Conservation (phyloP, 2,113 vertebrate genomes). For the Prochilodus magdalenae region DNA sequence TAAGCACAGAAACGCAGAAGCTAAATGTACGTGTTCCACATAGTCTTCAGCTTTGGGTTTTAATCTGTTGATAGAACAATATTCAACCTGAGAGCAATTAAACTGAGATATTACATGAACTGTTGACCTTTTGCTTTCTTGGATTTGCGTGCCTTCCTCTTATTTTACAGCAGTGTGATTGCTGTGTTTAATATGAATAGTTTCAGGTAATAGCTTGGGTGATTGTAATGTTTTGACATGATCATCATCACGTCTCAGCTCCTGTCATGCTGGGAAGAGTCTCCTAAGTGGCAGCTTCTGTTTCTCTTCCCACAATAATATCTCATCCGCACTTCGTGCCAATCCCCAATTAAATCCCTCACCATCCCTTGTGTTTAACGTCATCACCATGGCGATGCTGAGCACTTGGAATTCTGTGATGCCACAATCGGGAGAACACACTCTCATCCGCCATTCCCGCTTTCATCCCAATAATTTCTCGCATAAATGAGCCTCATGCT, state of each 20-base stretch:
- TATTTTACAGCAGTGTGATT: not conserved
- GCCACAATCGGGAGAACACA: not conserved
- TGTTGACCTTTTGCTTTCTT: not conserved
- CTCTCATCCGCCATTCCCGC: not conserved
- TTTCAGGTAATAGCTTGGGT: not conserved
- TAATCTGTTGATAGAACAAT: not conserved
- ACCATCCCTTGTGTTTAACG: not conserved
- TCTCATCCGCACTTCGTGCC: conserved; percentile 22
- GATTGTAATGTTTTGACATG: not conserved
- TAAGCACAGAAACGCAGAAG: not conserved
- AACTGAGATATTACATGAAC: not conserved
- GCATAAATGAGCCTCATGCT: not conserved
- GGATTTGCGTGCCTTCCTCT: not conserved
- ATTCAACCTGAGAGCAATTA: not conserved
- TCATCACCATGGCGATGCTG: conserved; percentile 16
- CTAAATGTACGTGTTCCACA: not conserved
- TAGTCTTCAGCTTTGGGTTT: not conserved
- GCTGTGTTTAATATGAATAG: not conserved
- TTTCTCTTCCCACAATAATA: conserved; percentile 4
- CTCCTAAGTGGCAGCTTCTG: not conserved
- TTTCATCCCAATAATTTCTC: conserved; percentile 7
- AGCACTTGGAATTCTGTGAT: not conserved
- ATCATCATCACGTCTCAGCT: not conserved
- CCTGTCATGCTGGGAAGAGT: not conserved
- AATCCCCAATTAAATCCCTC: not conserved